A percentile compares a stretch with the other conserved stretches of the same genome.
phyloP scores from a whole-genome alignment of 2,797 vertebrate species.

The Bovichtus diacanthus region DNA sequence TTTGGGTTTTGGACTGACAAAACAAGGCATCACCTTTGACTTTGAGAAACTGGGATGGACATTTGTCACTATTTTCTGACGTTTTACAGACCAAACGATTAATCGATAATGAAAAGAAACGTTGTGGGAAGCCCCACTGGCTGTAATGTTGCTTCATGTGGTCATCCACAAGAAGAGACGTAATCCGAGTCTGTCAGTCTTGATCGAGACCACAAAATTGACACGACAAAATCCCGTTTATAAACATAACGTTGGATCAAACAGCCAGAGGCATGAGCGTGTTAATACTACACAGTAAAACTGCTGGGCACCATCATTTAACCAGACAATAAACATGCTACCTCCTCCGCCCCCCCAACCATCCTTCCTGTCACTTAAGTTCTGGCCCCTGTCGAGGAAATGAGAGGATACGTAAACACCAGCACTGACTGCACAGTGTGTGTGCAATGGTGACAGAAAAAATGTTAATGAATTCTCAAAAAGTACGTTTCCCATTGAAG shows the following conservation, averaged over 20 bases:
- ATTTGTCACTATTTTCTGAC: too few relatives aligned
- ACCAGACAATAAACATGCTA: conserved; percentile 1
- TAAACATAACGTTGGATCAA: not conserved
- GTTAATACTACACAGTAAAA: conserved; percentile 4
- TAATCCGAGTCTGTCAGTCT: not conserved
- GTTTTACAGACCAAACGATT: too few relatives aligned
- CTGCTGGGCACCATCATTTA: not conserved
- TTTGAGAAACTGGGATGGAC: too few relatives aligned
- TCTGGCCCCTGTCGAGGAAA: conserved; percentile 6
- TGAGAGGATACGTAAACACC: not conserved
- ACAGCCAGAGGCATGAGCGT: not conserved
- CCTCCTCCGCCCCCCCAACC: not conserved
- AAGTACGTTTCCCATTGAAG: conserved; percentile 20
- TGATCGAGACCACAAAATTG: not conserved
- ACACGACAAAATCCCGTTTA: not conserved
- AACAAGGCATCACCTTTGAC: too few relatives aligned
- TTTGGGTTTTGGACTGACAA: too few relatives aligned
- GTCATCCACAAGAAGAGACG: too few relatives aligned
- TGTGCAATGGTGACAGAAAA: not conserved
- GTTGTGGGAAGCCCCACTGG: not conserved
- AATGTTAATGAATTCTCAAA: conserved; percentile 10
- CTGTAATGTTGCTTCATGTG: not conserved
- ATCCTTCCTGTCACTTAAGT: conserved; percentile 3
- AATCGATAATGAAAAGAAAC: too few relatives aligned
- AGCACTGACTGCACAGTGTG: not conserved